phyloP scores from a whole-genome alignment of 2,797 vertebrate species.

The Anisognathus igniventris region DNA sequence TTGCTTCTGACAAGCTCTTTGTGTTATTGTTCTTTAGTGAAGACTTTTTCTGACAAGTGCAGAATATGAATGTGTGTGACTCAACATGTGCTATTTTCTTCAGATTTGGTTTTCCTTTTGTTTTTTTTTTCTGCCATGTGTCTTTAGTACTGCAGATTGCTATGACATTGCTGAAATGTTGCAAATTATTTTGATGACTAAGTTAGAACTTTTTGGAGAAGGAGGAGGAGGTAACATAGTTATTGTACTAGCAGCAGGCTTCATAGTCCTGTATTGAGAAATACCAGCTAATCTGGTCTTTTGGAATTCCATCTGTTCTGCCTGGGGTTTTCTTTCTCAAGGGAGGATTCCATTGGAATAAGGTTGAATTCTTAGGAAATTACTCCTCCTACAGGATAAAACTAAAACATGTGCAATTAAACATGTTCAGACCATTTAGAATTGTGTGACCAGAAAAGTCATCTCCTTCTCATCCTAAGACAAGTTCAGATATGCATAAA shows the following conservation, averaged over 20 bases:
- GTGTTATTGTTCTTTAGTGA: neutral
- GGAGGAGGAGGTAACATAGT: neutral
- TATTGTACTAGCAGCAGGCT: neutral
- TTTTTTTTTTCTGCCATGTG: neutral
- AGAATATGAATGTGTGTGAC: neutral
- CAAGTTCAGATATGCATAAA: neutral
- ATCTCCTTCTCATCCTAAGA: neutral
- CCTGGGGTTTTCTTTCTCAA: neutral
- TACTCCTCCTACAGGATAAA: slow-evolving; percentile 50
- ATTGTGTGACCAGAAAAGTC: neutral
- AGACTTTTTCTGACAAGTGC: neutral
- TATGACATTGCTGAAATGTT: neutral
- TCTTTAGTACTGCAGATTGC: neutral
- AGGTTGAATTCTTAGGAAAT: slow-evolving; percentile 22
- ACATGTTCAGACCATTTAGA: neutral
- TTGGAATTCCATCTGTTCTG: neutral
- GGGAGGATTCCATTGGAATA: neutral
- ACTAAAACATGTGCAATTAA: neutral
- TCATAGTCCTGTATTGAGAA: neutral
- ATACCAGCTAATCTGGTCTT: neutral
- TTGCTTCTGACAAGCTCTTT: neutral
- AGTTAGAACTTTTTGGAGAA: neutral
- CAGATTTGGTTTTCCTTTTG: neutral
- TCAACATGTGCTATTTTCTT: neutral
- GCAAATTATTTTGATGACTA: neutral